Evolutionary conservation across 2,113 vertebrate species (phyloP).

Genomic region (Chiloscyllium plagiosum): DNA sequence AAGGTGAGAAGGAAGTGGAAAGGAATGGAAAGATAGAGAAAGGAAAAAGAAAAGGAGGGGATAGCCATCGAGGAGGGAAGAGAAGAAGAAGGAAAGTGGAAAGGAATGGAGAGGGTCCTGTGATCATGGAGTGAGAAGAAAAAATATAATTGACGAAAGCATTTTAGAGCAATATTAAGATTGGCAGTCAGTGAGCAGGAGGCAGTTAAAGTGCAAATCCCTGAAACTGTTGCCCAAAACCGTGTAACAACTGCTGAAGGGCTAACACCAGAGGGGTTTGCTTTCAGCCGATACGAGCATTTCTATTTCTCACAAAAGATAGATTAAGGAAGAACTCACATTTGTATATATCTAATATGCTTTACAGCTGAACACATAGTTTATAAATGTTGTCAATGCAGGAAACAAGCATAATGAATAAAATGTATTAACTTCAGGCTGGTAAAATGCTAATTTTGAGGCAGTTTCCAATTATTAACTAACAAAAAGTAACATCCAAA

Average conservation of each 20-base stretch:
- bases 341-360: not conserved
- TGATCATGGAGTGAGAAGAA: not conserved
- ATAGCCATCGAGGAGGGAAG: not conserved
- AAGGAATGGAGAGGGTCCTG: not conserved
- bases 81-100: no score
- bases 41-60: no score
- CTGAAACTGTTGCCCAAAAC: not conserved
- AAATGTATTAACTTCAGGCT: not conserved
- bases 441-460: not conserved
- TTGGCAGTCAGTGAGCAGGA: not conserved
- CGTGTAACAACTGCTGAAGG: no score
- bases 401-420: not conserved
- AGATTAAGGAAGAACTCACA: not conserved
- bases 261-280: not conserved
- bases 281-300: not conserved
- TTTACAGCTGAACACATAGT: not conserved
- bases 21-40: no score
- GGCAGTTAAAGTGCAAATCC: not conserved
- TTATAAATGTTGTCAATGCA: not conserved
- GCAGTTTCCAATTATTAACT: not conserved
- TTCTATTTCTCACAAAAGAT: not conserved
- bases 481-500: not conserved
- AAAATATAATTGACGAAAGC: not conserved
- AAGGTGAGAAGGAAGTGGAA: not conserved
- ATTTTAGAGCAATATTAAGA: not conserved